Conservation (phyloP, 2,797 vertebrate species). For the Sylvia borin region DNA sequence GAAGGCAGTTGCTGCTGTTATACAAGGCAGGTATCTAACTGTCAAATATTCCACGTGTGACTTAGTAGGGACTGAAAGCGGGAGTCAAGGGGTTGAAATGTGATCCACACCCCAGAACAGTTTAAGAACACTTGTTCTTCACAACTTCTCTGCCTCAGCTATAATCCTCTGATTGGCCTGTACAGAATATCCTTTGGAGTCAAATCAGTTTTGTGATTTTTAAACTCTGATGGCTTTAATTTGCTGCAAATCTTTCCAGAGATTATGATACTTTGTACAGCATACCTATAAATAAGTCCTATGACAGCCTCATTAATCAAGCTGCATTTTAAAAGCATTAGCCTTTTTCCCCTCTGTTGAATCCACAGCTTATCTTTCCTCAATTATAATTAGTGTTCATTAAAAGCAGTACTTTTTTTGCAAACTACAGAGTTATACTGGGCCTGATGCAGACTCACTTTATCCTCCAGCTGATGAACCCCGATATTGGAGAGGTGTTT, state of each 20-base stretch:
- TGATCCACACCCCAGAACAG: not conserved
- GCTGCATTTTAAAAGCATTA: slow-evolving; percentile 62
- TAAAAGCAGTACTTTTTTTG: not conserved
- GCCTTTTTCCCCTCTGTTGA: slow-evolving; percentile 50
- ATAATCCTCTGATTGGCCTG: not conserved
- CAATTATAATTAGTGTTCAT: slow-evolving; percentile 48
- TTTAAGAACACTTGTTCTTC: not conserved
- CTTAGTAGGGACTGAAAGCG: not conserved
- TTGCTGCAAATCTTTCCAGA: slow-evolving; percentile 50
- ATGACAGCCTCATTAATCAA: slow-evolving; percentile 58
- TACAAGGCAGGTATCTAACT: not conserved
- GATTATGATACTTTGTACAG: slow-evolving; percentile 51
- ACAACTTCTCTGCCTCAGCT: not conserved
- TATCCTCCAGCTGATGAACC: not conserved
- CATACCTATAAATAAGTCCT: slow-evolving; percentile 56
- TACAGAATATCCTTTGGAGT: not conserved
- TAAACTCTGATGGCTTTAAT: slow-evolving; percentile 41
- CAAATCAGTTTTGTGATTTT: slow-evolving; percentile 28
- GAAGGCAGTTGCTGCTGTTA: not conserved
- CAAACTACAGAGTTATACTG: not conserved
- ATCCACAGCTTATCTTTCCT: slow-evolving; percentile 33
- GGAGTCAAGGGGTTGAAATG: not conserved
- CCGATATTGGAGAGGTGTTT: not conserved
- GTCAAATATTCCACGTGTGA: not conserved
- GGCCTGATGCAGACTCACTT: not conserved